Evolutionary conservation across 2,888 invertebrate genomes (phyloP), one percentile per base, ranked within the genome.

Genomic region (Troides aeacus): DNA sequence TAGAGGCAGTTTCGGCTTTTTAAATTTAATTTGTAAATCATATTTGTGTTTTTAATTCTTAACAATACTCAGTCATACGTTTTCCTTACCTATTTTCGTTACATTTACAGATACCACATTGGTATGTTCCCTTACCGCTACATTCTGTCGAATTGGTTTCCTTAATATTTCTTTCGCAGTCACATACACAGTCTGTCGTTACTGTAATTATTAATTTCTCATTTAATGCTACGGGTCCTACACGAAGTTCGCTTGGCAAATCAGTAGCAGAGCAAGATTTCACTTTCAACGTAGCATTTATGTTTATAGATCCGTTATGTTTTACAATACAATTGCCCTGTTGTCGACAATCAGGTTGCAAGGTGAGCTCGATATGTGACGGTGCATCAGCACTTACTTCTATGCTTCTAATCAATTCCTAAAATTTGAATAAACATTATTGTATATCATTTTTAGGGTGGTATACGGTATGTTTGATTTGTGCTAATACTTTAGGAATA

Each of bases 101-200:
- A 76, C 96, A 96, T 63, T 89, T 88, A 80, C 96, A 96, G 62
- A 94, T 89, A 7, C 96, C 96, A 82, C 95, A 95, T 77, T 94
- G 90, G 70, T 90, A 88, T 18, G 84, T 90, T 17, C 95, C 95
- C 61, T 81, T 82, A 0, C 64, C 61, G 21, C 77, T 80, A 74
- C 94, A 94, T 56, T 84, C 75, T 0, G 74, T 50, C 6, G 93
- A 89, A 69, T 92, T 84, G 6, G 64, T 66, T 75, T 77, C 81
- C 42, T 73, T 87, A 56, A 78, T 71, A 81, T 63, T 36, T 63
- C 85, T 87, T 79, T 96, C 96, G 85, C 97, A 97, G 10, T 94
- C 93, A 82, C 97, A 97, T 73, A 95, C 93, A 81, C 97, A 97
- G 57, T 95, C 86, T n/a, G 96, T 92, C 72, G 95, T 94, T 57